Conservation (phyloP, 2,797 vertebrate genomes). For the Onychomys torridus region DNA sequence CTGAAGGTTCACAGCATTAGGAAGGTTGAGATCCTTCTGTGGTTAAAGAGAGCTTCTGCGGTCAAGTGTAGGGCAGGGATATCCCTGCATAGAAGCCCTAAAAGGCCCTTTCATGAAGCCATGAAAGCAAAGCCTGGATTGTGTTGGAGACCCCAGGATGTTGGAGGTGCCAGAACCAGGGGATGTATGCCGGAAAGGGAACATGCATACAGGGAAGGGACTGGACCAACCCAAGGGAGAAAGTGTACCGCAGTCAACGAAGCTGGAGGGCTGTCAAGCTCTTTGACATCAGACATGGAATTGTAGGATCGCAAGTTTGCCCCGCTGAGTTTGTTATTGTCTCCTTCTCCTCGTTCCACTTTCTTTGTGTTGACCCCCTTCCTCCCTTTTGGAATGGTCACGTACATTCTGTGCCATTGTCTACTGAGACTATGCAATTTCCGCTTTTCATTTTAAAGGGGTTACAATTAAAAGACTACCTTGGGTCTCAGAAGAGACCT, state of each 20-base stretch:
- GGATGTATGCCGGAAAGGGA: not conserved
- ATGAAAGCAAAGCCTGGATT: too few relatives aligned
- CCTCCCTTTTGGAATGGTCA: not conserved
- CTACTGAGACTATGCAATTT: not conserved
- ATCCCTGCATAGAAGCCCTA: too few relatives aligned
- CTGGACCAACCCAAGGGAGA: not conserved
- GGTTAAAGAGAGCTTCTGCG: not conserved
- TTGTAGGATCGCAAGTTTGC: too few relatives aligned
- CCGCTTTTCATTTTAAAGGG: not conserved
- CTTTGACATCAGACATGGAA: not conserved
- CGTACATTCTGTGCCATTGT: not conserved
- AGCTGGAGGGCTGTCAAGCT: not conserved
- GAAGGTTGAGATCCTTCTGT: not conserved
- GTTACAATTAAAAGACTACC: not conserved
- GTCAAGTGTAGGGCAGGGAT: not conserved
- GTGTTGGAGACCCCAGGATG: not conserved
- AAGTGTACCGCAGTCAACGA: too few relatives aligned
- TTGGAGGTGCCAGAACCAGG: not conserved
- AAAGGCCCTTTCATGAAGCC: too few relatives aligned
- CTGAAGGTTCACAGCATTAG: not conserved
- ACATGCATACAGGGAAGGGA: too few relatives aligned
- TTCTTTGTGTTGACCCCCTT: not conserved
- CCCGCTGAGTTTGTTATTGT: not conserved
- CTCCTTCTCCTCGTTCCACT: not conserved
- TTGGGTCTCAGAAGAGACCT: not conserved